Evolutionary conservation across 2,888 invertebrate genomes (phyloP).

Genomic region (Nudaria mundana): DNA sequence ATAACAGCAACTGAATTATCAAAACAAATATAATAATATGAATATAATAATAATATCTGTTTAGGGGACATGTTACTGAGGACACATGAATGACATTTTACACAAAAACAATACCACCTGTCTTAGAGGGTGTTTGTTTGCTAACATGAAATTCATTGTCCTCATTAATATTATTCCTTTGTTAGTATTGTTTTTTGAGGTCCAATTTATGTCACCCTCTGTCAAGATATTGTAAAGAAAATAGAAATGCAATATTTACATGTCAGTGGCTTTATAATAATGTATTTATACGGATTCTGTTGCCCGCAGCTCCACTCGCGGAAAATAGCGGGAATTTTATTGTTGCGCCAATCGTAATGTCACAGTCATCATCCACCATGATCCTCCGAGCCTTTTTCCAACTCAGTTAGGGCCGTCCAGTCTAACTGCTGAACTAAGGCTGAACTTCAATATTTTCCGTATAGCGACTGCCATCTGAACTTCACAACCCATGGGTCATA

Average conservation of each 20-base stretch:
- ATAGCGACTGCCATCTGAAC: too few relatives aligned
- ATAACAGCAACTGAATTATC: background rate
- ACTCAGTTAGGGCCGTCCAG: too few relatives aligned
- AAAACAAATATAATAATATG: conserved; percentile 9
- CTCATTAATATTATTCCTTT: conserved; percentile 35
- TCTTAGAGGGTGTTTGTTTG: conserved; percentile 20
- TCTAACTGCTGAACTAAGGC: too few relatives aligned
- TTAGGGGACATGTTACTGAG: conserved; percentile 3
- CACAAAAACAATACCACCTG: conserved; percentile 18
- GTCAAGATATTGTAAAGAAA: conserved; percentile 14
- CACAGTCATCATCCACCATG: too few relatives aligned
- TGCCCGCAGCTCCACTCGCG: too few relatives aligned
- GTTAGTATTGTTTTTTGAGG: conserved; percentile 28
- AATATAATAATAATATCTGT: too few relatives aligned
- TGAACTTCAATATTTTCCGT: too few relatives aligned
- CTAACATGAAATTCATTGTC: conserved; percentile 25
- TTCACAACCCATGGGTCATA: too few relatives aligned
- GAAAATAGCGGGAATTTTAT: too few relatives aligned
- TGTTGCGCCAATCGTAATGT: too few relatives aligned
- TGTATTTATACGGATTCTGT: too few relatives aligned
- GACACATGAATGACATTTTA: conserved; percentile 15
- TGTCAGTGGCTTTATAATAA: conserved; percentile 17
- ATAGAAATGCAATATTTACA: conserved; percentile 23
- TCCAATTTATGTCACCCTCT: conserved; percentile 21
- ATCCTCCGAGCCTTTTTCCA: too few relatives aligned